Evolutionary conservation across 1,140 invertebrate genomes (phyloP).

Genomic region (Lasioglossum baleicum): DNA sequence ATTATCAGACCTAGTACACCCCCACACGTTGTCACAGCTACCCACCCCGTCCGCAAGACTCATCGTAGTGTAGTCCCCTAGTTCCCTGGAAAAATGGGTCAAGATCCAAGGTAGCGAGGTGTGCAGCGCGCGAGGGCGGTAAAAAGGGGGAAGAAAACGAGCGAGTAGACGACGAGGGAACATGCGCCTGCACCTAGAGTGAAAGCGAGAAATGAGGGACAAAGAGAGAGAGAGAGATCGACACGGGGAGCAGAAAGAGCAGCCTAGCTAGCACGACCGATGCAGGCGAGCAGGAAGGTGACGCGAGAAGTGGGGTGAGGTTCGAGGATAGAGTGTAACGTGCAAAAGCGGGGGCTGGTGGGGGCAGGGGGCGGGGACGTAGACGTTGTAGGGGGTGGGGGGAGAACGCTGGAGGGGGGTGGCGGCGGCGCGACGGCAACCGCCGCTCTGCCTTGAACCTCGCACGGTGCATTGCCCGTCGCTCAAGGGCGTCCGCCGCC

Average conservation of each 20-base stretch:
- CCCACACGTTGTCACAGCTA: background rate
- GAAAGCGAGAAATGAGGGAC: background rate
- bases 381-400: conserved; percentile 29
- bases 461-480: conserved; percentile 80
- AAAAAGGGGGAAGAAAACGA: conserved; percentile 31
- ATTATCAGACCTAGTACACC: background rate
- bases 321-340: conserved; percentile 18
- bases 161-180: conserved; percentile 23
- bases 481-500: conserved; percentile 79
- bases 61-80: background rate
- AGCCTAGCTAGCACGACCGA: conserved; percentile 16
- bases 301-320: conserved; percentile 34
- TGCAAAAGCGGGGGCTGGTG: conserved; percentile 6
- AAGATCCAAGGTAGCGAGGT: conserved; percentile 42
- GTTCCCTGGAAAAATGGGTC: conserved; percentile 51
- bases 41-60: background rate
- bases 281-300: conserved; percentile 49
- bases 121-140: conserved; percentile 32
- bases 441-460: conserved; percentile 81
- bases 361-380: background rate
- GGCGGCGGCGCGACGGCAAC: conserved; percentile 72
- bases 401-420: conserved; percentile 66
- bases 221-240: background rate
- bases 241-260: background rate
- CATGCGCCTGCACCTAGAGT: background rate